Percentiles rank a stretch among this genome's conserved stretches.
Evolutionary conservation across 1,140 invertebrate genomes (phyloP).

Genomic region (Hesperophylax magnus): DNA sequence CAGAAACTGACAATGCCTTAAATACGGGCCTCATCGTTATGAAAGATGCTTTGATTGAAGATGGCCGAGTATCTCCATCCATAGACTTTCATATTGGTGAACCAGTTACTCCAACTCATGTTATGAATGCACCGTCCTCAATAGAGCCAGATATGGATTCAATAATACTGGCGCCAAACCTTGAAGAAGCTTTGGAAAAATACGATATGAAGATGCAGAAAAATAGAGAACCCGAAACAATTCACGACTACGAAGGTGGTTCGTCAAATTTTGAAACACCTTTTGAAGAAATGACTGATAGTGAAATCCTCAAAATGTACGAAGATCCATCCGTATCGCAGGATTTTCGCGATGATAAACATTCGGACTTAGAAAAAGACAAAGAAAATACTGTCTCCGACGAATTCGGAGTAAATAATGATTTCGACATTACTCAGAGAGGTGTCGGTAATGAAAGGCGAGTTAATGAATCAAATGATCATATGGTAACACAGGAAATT

Average conservation of each 20-base stretch:
- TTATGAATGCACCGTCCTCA: conserved; percentile 59
- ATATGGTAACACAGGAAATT: conserved; percentile 2
- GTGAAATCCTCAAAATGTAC: conserved; percentile 54
- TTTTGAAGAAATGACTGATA: conserved; percentile 56
- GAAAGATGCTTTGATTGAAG: neutral
- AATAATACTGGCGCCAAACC: conserved; percentile 58
- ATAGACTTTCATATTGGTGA: conserved; percentile 68
- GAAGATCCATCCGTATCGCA: conserved; percentile 33
- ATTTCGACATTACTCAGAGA: conserved; percentile 24
- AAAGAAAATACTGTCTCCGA: conserved; percentile 1
- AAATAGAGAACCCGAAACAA: conserved; percentile 33
- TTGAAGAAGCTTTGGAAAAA: conserved; percentile 55
- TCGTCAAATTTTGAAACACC: conserved; percentile 42
- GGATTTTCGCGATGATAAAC: conserved; percentile 34
- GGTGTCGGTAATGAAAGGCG: conserved; percentile 5
- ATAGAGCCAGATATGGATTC: conserved; percentile 60
- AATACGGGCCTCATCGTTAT: neutral
- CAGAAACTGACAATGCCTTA: conserved; percentile 27
- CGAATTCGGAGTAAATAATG: conserved; percentile 8
- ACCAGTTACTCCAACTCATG: conserved; percentile 66
- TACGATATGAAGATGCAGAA: conserved; percentile 55
- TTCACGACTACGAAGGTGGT: conserved; percentile 31
- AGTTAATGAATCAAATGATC: neutral
- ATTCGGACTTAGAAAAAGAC: conserved; percentile 8
- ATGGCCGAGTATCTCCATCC: conserved; percentile 55